These are phyloP conservation scores for Podocnemis expansa DNA, from an alignment of 2,113 vertebrate species.

Conservation along the genomic window DNA sequence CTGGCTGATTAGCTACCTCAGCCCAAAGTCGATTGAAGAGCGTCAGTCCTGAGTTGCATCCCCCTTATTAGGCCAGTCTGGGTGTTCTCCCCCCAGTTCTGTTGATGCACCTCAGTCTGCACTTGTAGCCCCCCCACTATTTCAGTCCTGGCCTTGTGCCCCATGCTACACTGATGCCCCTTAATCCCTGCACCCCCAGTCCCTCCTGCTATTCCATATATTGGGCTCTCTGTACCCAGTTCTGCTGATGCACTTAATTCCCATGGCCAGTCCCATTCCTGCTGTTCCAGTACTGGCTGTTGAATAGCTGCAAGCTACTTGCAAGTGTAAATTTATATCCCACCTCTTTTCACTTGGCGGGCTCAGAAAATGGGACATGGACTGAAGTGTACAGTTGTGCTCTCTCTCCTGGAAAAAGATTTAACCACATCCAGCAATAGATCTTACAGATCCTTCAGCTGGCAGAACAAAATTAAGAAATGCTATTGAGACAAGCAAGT, in stretches of 20 bases:
- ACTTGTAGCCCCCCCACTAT: background rate
- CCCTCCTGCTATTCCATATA: background rate
- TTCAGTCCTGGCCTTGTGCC: background rate
- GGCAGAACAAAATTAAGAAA: background rate
- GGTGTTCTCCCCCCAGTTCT: no score
- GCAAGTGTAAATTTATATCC: background rate
- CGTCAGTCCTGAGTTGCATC: background rate
- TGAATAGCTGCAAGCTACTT: background rate
- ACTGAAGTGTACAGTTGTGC: background rate
- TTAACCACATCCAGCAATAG: background rate
- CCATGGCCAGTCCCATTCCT: background rate
- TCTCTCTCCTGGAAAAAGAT: background rate
- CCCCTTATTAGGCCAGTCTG: no score
- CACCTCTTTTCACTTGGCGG: background rate
- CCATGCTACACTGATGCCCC: background rate
- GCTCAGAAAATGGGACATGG: background rate
- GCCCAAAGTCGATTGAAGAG: background rate
- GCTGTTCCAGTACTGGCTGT: background rate
- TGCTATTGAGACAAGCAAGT: background rate
- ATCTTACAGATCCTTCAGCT: rapidly evolving
- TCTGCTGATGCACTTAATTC: background rate
- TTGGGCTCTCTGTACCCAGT: background rate
- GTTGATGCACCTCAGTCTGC: no score
- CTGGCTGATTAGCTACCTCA: background rate
- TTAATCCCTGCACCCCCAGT: background rate